Base-by-base conservation (phyloP, 30 jellyfish, hydroid and myxozoan species). In the Phacellophora camtschatica region DNA sequence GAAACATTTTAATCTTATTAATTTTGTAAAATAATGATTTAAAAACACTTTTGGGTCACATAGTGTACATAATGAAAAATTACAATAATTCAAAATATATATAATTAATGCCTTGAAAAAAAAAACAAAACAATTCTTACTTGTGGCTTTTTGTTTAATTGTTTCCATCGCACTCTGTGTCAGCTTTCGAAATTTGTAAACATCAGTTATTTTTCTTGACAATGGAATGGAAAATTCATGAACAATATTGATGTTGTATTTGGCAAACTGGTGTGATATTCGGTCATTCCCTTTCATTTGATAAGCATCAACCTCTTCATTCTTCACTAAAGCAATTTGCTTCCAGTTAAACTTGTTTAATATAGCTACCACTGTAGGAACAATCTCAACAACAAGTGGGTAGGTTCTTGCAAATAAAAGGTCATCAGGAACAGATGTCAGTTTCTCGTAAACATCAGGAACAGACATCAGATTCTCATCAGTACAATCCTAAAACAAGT, bases 351-450 rank as follows among this genome's bases (percentile, higher is more conserved):
- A 91, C 42, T 80, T 70, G 19, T 63, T 57, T 24, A 91, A 78
- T 9, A 81, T 66, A 13, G 95, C 95, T 3, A 55, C 77, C 62
- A 91, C 54, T 20, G 91, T 74, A n/a, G 98, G 98, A 18, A 96
- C 87, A 39, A 91, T 71, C 53, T 85, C 95, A 13, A 86, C 53
- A 18, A 88, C 86, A 33, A 84, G 84, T n/a, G 98, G 95, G 57
- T 91, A 88, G 11, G 98, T 91, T 65, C 98, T 89, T 1, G 95
- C 96, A 67, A 91, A 83, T 34, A 95, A 59, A 13, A 81, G 82
- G 73, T 65, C 53, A 24, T 24, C 51, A 24, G 27, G 18, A 22
- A 32, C 59, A 3, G 35, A 42, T 8, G 65, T 11, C 4, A 23
- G 62, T 9, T 46, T 41, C 15, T 65, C 16, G 20, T 67, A n/a